Evolutionary conservation across 2,797 vertebrate genomes (phyloP), one percentile per base, ranked within the genome.

Genomic region (Microctenopoma stevenorrisi): DNA sequence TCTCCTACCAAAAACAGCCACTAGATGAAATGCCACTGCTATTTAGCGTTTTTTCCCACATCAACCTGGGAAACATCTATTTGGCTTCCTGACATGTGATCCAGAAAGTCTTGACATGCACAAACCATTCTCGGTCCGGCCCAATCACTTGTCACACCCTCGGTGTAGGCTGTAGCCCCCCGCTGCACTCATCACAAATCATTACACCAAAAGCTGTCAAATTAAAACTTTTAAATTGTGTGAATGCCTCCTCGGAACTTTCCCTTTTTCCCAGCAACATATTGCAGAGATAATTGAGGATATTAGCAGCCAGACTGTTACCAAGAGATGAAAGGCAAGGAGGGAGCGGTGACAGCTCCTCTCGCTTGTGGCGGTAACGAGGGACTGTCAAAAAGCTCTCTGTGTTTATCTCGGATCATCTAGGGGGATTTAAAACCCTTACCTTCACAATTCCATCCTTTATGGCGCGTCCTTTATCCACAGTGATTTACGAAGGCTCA

Each of bases 351-450:
- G 93, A 94, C 92, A 93, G 92, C 91, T 91, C 88, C 78, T 83
- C 83, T 81, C 68, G 86, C 85, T 85, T 50, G 83, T 83, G 79
- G 84, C 78, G 81, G 88, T 92, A 91, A 91, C 89, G 87, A 91
- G 91, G 91, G 91, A 92, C 91, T 91, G 90, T 93, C 90, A 92
- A 89, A 90, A 92, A 89, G 91, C 91, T 92, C 89, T 65, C 84
- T 73, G 89, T 93, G 92, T 94, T 94, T 93, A 93, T 94, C 91
- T 90, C 74, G 90, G 90, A 93, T 93, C 91, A 93, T 93, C 91
- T 88, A 38, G 84, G 88, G 91, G 93, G 90, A 91, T 93, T 93
- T 93, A 92, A 91, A 91, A 85, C 87, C 90, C 89, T 90, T 90
- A 91, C 90, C 91, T 92, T 91, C 91, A 88, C 91, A 83, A 88